Percentiles rank a stretch among this genome's conserved stretches.
phyloP scores from a whole-genome alignment of 2,888 invertebrate genomes.

The Scaptomyza caliginosa region DNA sequence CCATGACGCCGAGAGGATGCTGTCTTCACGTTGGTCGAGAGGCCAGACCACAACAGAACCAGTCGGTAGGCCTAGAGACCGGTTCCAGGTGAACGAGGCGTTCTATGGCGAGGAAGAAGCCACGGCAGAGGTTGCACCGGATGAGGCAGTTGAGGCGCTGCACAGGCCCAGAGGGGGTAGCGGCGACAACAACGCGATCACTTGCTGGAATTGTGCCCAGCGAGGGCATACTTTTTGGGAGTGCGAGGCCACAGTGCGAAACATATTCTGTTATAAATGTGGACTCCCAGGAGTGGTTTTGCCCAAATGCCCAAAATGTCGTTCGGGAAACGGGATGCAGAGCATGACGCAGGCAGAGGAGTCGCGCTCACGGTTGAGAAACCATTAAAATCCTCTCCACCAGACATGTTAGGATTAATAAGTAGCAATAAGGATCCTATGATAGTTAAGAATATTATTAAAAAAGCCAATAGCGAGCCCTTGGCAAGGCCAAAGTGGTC shows the following conservation, averaged over 20 bases:
- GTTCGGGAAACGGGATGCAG: neutral
- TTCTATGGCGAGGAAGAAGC: neutral
- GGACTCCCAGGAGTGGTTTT: neutral
- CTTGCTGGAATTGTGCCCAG: too few relatives aligned
- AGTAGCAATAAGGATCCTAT: neutral
- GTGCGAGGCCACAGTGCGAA: too few relatives aligned
- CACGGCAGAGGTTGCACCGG: neutral
- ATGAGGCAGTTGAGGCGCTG: neutral
- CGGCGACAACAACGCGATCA: too few relatives aligned
- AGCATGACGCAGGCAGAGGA: too few relatives aligned
- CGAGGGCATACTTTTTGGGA: neutral
- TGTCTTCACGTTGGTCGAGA: too few relatives aligned
- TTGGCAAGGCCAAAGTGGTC: too few relatives aligned
- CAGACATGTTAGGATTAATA: neutral
- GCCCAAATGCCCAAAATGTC: neutral
- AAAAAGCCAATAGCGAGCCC: too few relatives aligned
- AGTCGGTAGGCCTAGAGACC: too few relatives aligned
- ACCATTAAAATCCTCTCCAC: neutral
- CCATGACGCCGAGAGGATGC: neutral
- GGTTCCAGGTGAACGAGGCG: too few relatives aligned
- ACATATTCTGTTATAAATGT: neutral
- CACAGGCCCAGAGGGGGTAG: too few relatives aligned
- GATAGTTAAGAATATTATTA: neutral
- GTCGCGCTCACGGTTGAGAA: neutral
- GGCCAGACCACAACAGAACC: too few relatives aligned